Base-by-base conservation (phyloP, 2,113 vertebrate genomes). In the Aegotheles bennettii region DNA sequence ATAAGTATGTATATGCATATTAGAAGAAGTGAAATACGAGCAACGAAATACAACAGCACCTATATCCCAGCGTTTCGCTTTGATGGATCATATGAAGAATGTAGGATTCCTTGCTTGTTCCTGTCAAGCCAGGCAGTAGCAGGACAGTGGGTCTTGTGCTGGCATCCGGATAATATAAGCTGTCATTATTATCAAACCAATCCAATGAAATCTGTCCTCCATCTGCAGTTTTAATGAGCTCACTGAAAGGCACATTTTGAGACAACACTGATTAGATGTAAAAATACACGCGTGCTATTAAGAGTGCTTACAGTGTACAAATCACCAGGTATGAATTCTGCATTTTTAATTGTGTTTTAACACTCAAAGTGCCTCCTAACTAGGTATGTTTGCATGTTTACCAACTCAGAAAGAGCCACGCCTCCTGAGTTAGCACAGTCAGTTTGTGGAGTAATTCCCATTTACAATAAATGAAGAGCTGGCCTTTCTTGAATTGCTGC, bases 131-230 rank as follows among this genome's bases (percentile, higher is more conserved):
- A 8, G 99, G 99, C 90, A 99, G 91, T 65, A 99, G 96, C 81
- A 99, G 98, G 93, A 99, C 97, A 6, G 99, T 99, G 94, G 99
- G 99, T 95, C 99, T 98, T 63, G 97, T 98, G 96, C 97, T 97
- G 31, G 98, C 95, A 94, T 99, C 98, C 7, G 97, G 98, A 89
- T 99, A 98, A 95, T 91, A 78, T 54, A 92, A 75, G 97, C 98
- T 99, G 94, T 97, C 98, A 68, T 98, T 97, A 93, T 99, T 99
- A 98, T 99, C 99, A 97, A 99, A 99, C 99, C 99, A 99, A 95
- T 99, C 99, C 98, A 99, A 91, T 9, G 98, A 99, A 98, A 99
- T 99, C 98, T 99, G 99, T 91, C 99, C 99, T 98, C 99, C 99
- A 98, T 99, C 99, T 98, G 98, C 97, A 91, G 99, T 99, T 97